Evolutionary conservation across 2,113 vertebrate genomes (phyloP), one percentile per base, ranked within the genome.

Genomic region (Xenopus laevis): DNA sequence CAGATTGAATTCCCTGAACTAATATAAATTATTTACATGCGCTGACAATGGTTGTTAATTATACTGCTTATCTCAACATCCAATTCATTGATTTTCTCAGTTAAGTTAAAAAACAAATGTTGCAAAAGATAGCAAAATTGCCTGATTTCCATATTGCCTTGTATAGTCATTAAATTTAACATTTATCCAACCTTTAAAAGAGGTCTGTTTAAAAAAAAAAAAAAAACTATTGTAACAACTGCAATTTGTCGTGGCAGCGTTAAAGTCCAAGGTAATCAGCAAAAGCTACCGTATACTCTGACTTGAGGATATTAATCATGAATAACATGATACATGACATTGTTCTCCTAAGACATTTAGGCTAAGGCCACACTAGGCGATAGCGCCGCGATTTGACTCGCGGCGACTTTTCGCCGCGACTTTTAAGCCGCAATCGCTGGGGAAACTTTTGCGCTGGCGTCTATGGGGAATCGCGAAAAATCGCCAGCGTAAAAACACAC

Each of bases 301-400:
- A 81, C 76, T 79, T 80, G 75, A 79, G 71, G 78, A 77, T 78
- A 86, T 83, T 86, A 84, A 88, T 85, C 82, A 84, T 78, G 67
- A 81, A 72, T 79, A 82, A 83, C 79, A 74, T 81, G 62, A 85
- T 82, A 85, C 79, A 79, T 10, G 61, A 83, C 66, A 63, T 53
- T 21, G 17, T 61, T 52, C 60, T 30, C 46, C 61, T 21, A 17
- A 10, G 30, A 55, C 47, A 73, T 57, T 66, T n/a, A n/a, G n/a
- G n/a, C n/a, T n/a, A n/a, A n/a, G n/a, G n/a, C n/a, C n/a, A n/a
- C n/a, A n/a, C n/a, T n/a, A n/a, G n/a, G n/a, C n/a, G n/a, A n/a
- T n/a, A n/a, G n/a, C n/a, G n/a, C n/a, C n/a, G n/a, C n/a, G n/a
- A n/a, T n/a, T n/a, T n/a, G n/a, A n/a, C n/a, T n/a, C n/a, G n/a